Percentiles rank a stretch among this genome's conserved stretches.
Conservation (phyloP, 2,113 vertebrate species). For the Oriolus oriolus region DNA sequence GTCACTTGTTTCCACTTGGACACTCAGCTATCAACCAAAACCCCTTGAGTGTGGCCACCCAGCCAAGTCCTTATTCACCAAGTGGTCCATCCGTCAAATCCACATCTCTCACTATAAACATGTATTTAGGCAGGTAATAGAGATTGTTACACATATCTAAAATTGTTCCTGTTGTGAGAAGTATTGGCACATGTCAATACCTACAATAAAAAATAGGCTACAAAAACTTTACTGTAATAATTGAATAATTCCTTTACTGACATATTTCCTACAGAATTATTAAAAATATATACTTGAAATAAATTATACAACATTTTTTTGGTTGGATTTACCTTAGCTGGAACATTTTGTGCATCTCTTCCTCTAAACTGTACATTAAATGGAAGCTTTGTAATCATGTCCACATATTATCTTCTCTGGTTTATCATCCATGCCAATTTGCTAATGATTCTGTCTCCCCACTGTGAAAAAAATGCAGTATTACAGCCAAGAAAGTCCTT, state of each 20-base stretch:
- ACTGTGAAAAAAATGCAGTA: neutral
- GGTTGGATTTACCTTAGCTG: neutral
- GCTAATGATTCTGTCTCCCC: neutral
- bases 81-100: neutral
- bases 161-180: neutral
- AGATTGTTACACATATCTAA: neutral
- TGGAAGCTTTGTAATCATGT: neutral
- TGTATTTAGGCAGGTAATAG: neutral
- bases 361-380: neutral
- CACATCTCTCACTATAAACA: neutral
- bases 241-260: neutral
- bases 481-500: neutral
- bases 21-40: neutral
- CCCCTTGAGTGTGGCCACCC: neutral
- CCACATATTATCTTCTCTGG: neutral
- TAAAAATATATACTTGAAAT: neutral
- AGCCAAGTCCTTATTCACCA: neutral
- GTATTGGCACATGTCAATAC: neutral
- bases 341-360: neutral
- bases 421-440: neutral
- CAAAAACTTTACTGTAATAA: neutral
- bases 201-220: neutral
- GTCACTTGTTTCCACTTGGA: neutral
- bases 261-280: neutral
- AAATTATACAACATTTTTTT: neutral